These are phyloP conservation scores for Amblyjoppa fuscipennis DNA, from an alignment of 2,888 invertebrate species.

Conservation along the genomic window DNA sequence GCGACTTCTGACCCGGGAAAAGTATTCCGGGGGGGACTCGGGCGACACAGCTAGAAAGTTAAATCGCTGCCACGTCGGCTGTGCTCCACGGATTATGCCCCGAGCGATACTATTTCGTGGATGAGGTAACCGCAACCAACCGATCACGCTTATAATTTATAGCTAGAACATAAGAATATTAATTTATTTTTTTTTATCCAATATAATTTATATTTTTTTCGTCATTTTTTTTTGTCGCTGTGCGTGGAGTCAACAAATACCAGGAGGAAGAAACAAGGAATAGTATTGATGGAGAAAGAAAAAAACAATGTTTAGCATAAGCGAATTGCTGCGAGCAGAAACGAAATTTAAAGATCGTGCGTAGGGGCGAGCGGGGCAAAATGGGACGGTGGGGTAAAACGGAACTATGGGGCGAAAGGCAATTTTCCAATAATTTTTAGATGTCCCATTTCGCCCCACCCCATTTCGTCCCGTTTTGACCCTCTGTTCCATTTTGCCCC, in stretches of 20 bases:
- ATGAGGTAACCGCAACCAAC: constrained; percentile 60
- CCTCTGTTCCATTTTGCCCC: too few species aligned
- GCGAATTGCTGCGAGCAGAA: too few species aligned
- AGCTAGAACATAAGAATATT: constrained; percentile 44
- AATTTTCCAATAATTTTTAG: too few species aligned
- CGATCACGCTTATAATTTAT: constrained; percentile 66
- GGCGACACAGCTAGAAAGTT: constrained; percentile 68
- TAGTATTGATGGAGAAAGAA: neutral
- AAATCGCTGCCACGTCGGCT: constrained; percentile 57
- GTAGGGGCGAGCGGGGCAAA: too few species aligned
- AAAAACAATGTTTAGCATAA: too few species aligned
- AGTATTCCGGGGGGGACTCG: constrained; percentile 53
- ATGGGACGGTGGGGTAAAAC: too few species aligned
- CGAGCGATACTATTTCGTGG: constrained; percentile 60
- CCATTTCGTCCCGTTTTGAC: too few species aligned
- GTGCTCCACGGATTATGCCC: constrained; percentile 32
- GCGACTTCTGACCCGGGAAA: constrained; percentile 70
- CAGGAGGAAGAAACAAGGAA: neutral
- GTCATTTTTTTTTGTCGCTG: neutral
- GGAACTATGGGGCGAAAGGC: too few species aligned
- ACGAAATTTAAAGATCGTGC: too few species aligned
- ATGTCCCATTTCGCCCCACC: too few species aligned
- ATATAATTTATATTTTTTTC: neutral
- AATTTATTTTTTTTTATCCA: constrained; percentile 31
- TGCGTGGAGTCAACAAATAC: neutral